phyloP scores from a whole-genome alignment of 2,113 vertebrate species.

The Heterocephalus glaber region DNA sequence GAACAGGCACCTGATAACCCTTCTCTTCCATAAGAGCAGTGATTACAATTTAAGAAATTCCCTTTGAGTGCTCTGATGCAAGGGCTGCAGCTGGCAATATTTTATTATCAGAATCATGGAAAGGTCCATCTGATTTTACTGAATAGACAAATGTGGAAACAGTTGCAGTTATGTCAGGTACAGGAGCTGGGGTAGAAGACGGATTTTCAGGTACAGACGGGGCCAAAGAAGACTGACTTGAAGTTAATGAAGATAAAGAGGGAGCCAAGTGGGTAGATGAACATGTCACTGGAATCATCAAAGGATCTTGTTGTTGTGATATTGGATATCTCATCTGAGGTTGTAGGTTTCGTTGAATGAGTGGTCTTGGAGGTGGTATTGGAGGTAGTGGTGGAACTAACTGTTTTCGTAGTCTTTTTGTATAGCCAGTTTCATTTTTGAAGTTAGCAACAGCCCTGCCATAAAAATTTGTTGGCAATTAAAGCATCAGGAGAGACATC shows the following conservation, averaged over 20 bases:
- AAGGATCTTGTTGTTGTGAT: conserved; percentile 92
- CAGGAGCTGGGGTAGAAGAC: conserved; percentile 74
- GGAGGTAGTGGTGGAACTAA: conserved; percentile 82
- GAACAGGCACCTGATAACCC: conserved; percentile 89
- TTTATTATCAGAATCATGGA: conserved; percentile 85
- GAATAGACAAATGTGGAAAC: conserved; percentile 86
- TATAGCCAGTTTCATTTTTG: conserved; percentile 93
- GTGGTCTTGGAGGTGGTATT: conserved; percentile 77
- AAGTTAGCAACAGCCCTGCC: conserved; percentile 99
- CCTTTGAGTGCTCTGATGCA: conserved; percentile 84
- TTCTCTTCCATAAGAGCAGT: conserved; percentile 87
- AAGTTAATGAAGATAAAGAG: conserved; percentile 79
- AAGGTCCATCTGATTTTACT: conserved; percentile 87
- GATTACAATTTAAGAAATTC: conserved; percentile 82
- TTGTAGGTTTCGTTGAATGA: conserved; percentile 85
- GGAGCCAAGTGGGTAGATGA: conserved; percentile 82
- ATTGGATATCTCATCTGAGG: conserved; percentile 83
- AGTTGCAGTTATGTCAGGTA: conserved; percentile 84
- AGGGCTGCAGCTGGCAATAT: conserved; percentile 82
- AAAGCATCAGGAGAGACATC: conserved; percentile 96
- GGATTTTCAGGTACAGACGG: conserved; percentile 79
- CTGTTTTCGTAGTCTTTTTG: conserved; percentile 87
- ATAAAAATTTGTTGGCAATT: conserved; percentile 97
- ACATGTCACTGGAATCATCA: conserved; percentile 85
- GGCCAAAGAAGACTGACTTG: conserved; percentile 75